These are phyloP conservation scores for Mustela lutreola DNA, from an alignment of 2,113 vertebrate genomes.

Conservation along the genomic window DNA sequence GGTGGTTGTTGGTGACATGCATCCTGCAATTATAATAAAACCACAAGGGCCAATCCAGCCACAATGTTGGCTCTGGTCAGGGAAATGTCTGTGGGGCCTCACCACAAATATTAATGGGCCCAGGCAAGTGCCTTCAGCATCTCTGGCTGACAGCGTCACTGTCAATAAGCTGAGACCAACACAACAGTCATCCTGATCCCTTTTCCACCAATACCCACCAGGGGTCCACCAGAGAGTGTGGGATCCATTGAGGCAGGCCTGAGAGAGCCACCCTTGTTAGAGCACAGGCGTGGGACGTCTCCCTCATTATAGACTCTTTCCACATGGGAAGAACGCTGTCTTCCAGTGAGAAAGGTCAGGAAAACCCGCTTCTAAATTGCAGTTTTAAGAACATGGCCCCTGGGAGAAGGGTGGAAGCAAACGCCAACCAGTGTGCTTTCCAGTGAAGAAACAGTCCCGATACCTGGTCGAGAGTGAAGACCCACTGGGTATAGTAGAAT, in stretches of 20 bases:
- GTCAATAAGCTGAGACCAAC: background rate
- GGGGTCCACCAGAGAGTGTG: background rate
- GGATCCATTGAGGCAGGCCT: accelerated
- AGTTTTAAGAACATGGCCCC: background rate
- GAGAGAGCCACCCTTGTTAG: background rate
- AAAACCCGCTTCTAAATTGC: too few species aligned
- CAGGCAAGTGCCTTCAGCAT: background rate
- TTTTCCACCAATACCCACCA: background rate
- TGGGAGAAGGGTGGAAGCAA: background rate
- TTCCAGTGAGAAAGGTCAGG: background rate
- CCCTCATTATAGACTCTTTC: too few species aligned
- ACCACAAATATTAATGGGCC: background rate
- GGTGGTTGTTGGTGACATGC: background rate
- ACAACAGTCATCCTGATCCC: background rate
- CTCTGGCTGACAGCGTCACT: background rate
- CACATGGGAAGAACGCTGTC: background rate
- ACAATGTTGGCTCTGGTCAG: background rate
- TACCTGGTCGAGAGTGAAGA: background rate
- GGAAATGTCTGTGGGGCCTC: background rate
- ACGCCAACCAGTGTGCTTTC: background rate
- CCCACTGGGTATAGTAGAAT: too few species aligned
- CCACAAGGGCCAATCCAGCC: background rate
- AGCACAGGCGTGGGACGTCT: background rate
- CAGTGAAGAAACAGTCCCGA: background rate
- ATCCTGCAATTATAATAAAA: background rate